These are phyloP conservation scores for Hemithea aestivaria DNA, from an alignment of 2,888 invertebrate species.

Conservation along the genomic window DNA sequence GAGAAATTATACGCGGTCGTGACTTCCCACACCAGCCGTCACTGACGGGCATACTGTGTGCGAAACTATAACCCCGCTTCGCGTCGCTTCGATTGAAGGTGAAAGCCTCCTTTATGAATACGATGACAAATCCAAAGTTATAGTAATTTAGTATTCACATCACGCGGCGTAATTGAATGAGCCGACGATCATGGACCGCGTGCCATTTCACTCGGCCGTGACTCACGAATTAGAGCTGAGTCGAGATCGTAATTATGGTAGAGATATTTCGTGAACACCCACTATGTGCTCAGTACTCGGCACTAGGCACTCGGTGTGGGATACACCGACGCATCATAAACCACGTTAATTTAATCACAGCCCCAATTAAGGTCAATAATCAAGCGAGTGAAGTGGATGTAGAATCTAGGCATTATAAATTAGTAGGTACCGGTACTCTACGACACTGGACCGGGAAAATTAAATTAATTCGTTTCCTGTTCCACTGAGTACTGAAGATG, in stretches of 20 bases:
- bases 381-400: constrained; percentile 28
- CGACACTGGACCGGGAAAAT: constrained; percentile 15
- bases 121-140: constrained; percentile 50
- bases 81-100: constrained; percentile 48
- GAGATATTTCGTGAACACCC: constrained; percentile 68
- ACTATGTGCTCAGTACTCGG: constrained; percentile 33
- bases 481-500: constrained; percentile 7
- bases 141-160: constrained; percentile 57
- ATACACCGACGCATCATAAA: constrained; percentile 51
- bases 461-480: constrained; percentile 16
- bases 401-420: constrained; percentile 21
- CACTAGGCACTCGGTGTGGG: no score
- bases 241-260: constrained; percentile 69
- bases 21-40: constrained; percentile 27
- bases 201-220: constrained; percentile 72
- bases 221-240: constrained; percentile 76
- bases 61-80: constrained; percentile 32
- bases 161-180: constrained; percentile 68
- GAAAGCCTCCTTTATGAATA: constrained; percentile 49
- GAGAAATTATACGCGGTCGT: constrained; percentile 39
- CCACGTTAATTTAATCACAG: constrained; percentile 55
- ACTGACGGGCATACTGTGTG: constrained; percentile 6
- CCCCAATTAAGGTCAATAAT: constrained; percentile 58
- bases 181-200: constrained; percentile 55
- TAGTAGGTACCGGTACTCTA: constrained; percentile 11